Evolutionary conservation across 2,888 invertebrate genomes (phyloP).

Genomic region (Dryocosmus kuriphilus): DNA sequence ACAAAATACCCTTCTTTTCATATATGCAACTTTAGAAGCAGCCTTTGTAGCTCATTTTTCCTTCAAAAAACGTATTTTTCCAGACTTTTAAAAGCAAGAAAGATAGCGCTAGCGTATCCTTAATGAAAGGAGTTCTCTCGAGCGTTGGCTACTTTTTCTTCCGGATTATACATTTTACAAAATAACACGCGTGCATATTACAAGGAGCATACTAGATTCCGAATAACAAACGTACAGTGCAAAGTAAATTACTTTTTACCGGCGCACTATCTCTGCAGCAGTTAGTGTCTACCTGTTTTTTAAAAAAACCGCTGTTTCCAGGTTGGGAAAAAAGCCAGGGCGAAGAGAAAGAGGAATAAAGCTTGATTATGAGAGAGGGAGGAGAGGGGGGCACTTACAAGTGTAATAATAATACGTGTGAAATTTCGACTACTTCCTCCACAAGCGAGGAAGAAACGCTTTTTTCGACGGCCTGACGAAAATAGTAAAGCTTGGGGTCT

Average conservation of each 20-base stretch:
- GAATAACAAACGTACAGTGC: conserved; percentile 42
- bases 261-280: conserved; percentile 25
- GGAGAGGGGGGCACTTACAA: conserved; percentile 12
- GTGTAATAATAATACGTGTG: conserved; percentile 25
- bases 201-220: conserved; percentile 45
- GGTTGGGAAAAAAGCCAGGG: neutral
- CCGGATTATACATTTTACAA: conserved; percentile 24
- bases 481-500: conserved; percentile 39
- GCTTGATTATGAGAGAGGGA: conserved; percentile 16
- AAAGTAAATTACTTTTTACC: conserved; percentile 38
- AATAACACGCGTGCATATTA: conserved; percentile 41
- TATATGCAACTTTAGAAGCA: neutral
- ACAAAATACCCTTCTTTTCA: neutral
- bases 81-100: conserved; percentile 51
- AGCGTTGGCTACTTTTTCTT: conserved; percentile 13
- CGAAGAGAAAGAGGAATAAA: conserved; percentile 41
- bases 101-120: conserved; percentile 71
- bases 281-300: conserved; percentile 35
- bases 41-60: neutral
- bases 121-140: conserved; percentile 66
- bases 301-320: conserved; percentile 37
- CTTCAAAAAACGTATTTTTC: neutral
- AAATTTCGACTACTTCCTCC: neutral
- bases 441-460: conserved; percentile 30
- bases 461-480: conserved; percentile 35